These are phyloP conservation scores for Hylaeus anthracinus DNA, from an alignment of 1,140 invertebrate species.

Conservation along the genomic window DNA sequence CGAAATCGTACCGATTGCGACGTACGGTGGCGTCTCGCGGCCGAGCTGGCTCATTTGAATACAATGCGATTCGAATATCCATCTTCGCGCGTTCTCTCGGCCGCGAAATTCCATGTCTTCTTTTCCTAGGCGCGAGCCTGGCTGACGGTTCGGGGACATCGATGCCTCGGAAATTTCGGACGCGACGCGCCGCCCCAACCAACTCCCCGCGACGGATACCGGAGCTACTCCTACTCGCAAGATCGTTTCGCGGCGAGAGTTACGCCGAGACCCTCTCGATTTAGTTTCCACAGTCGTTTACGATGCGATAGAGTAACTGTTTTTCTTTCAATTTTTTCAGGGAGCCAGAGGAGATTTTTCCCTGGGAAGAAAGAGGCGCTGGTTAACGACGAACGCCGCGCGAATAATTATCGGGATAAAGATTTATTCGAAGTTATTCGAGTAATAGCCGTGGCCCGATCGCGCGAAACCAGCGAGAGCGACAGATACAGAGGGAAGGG, in stretches of 20 bases:
- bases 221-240: neutral
- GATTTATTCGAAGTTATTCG: no score
- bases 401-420: no score
- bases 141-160: constrained; percentile 20
- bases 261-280: no score
- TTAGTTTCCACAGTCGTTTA: no score
- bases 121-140: neutral
- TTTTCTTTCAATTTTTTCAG: no score
- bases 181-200: neutral
- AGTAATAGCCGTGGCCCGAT: no score
- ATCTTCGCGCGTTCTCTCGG: constrained; percentile 56
- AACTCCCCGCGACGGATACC: neutral
- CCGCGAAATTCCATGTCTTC: constrained; percentile 43
- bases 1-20: constrained; percentile 49
- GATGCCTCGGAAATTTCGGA: constrained; percentile 24
- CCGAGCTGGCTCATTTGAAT: constrained; percentile 55
- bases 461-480: neutral
- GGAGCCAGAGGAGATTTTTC: no score
- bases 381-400: no score
- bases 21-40: constrained; percentile 14
- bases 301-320: no score
- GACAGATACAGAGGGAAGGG: neutral
- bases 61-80: constrained; percentile 59
- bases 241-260: neutral
- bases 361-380: no score